Conservation (phyloP, 2,797 vertebrate genomes). For the Enteromius fasciolatus region DNA sequence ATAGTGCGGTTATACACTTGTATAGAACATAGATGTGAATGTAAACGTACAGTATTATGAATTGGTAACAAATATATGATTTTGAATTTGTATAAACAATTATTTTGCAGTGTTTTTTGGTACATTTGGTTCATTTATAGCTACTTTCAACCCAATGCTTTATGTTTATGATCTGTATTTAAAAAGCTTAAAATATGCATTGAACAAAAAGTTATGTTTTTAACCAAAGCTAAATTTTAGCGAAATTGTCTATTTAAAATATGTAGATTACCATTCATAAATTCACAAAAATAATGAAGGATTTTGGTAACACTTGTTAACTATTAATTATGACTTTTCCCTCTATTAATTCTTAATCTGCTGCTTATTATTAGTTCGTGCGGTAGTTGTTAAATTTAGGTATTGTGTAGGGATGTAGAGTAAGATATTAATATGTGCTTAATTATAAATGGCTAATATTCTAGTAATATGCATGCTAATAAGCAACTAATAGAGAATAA, state of each 20-base stretch:
- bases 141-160: no score
- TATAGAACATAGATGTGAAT: neutral
- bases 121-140: neutral
- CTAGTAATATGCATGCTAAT: no score
- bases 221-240: neutral
- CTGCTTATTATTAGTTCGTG: no score
- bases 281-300: neutral
- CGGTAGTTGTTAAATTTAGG: no score
- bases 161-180: neutral
- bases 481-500: no score
- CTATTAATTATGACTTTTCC: no score
- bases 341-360: no score
- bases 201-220: neutral
- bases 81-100: neutral
- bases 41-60: neutral
- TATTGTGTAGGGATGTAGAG: no score
- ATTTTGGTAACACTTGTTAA: no score
- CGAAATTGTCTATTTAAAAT: neutral
- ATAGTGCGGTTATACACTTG: neutral
- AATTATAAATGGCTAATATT: no score
- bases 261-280: neutral
- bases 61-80: neutral
- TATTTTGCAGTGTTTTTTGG: neutral
- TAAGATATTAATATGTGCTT: no score
- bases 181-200: neutral